phyloP scores from a whole-genome alignment of 2,113 vertebrate genomes.

The Crypturellus undulatus region DNA sequence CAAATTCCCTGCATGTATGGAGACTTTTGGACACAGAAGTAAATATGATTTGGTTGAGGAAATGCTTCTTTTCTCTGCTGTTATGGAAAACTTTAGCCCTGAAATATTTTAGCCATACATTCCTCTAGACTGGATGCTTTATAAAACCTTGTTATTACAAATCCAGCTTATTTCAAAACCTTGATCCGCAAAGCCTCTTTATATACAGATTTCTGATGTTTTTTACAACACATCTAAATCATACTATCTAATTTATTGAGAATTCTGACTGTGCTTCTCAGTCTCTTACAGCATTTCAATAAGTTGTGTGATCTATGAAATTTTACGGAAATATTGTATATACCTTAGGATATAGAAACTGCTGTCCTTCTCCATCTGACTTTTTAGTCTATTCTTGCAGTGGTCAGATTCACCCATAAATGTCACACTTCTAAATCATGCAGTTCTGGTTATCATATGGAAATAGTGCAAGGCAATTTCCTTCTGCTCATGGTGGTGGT shows the following conservation, averaged over 20 bases:
- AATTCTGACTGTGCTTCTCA: not conserved
- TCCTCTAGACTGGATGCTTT: slow-evolving; percentile 28
- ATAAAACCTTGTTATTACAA: slow-evolving; percentile 62
- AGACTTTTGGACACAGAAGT: not conserved
- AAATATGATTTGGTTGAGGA: not conserved
- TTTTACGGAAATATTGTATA: slow-evolving; percentile 22
- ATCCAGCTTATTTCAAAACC: slow-evolving; percentile 68
- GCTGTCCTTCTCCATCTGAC: not conserved
- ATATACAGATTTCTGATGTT: slow-evolving; percentile 40
- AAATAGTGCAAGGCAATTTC: not conserved
- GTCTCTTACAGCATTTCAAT: slow-evolving; percentile 34
- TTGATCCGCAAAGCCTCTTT: slow-evolving; percentile 53
- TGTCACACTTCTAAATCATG: not conserved
- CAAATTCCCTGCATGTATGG: not conserved
- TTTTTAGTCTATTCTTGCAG: not conserved
- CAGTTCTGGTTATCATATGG: not conserved
- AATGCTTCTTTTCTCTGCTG: not conserved
- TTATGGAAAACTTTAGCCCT: slow-evolving; percentile 10
- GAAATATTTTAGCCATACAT: slow-evolving; percentile 30
- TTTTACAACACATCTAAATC: slow-evolving; percentile 42
- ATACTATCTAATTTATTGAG: slow-evolving; percentile 60
- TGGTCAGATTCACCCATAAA: slow-evolving; percentile 25
- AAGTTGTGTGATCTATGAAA: slow-evolving; percentile 14
- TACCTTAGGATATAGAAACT: not conserved
- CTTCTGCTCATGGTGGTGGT: not conserved